phyloP scores from a whole-genome alignment of 2,888 invertebrate genomes.

The Drosophila sordidula region DNA sequence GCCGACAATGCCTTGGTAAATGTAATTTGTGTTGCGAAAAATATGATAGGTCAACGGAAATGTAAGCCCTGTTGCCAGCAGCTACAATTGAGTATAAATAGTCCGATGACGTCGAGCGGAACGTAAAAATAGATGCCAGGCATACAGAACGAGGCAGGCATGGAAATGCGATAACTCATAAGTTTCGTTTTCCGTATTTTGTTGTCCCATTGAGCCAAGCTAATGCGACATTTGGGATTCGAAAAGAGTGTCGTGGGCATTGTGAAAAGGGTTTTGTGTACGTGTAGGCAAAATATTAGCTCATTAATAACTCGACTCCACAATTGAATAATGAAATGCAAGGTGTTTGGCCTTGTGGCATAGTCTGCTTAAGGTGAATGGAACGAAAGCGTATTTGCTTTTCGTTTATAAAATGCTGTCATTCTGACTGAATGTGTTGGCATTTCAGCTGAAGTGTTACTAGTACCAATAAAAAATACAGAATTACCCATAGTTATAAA shows the following conservation, averaged over 20 bases:
- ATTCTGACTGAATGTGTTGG: background rate
- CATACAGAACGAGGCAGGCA: slow-evolving; percentile 16
- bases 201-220: slow-evolving; percentile 17
- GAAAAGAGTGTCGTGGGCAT: background rate
- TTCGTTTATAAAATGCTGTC: background rate
- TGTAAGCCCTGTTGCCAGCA: slow-evolving; percentile 37
- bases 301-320: slow-evolving; percentile 33
- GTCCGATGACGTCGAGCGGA: slow-evolving; percentile 36
- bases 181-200: slow-evolving; percentile 25
- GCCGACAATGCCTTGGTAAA: slow-evolving; percentile 4
- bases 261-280: slow-evolving; percentile 14
- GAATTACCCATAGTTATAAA: background rate
- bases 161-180: slow-evolving; percentile 44
- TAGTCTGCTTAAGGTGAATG: background rate
- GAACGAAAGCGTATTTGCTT: no score
- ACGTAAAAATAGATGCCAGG: slow-evolving; percentile 45
- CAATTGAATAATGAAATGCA: slow-evolving; percentile 15
- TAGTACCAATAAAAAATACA: background rate
- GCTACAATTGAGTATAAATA: slow-evolving; percentile 40
- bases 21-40: slow-evolving; percentile 38
- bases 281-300: slow-evolving; percentile 3
- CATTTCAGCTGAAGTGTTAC: background rate
- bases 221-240: slow-evolving; percentile 31
- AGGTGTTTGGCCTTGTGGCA: no score
- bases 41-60: slow-evolving; percentile 47